Evolutionary conservation across 1,140 invertebrate genomes (phyloP).

Genomic region (Subanguina moxae): DNA sequence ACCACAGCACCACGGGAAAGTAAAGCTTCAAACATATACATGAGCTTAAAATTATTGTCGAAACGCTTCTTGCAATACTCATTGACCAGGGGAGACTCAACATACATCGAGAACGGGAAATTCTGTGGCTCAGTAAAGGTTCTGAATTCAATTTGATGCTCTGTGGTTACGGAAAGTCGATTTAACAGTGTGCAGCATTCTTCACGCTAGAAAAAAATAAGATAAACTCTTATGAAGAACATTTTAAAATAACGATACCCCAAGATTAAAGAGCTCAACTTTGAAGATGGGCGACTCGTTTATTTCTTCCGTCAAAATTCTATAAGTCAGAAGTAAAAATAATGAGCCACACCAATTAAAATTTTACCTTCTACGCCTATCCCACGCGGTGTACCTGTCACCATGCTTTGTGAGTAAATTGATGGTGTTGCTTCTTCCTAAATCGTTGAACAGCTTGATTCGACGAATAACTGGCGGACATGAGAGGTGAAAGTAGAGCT

Average conservation of each 20-base stretch:
- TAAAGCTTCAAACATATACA: slow-evolving; percentile 42
- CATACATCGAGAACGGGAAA: slow-evolving; percentile 6
- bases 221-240: not conserved
- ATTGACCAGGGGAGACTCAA: slow-evolving; percentile 24
- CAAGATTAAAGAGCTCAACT: slow-evolving; percentile 14
- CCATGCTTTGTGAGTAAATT: slow-evolving; percentile 27
- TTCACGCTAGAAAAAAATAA: slow-evolving; percentile 18
- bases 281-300: slow-evolving; percentile 26
- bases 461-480: slow-evolving; percentile 24
- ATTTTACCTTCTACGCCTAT: not conserved
- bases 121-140: slow-evolving; percentile 6
- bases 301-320: slow-evolving; percentile 7
- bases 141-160: slow-evolving; percentile 25
- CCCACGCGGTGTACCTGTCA: slow-evolving; percentile 23
- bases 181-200: slow-evolving; percentile 21
- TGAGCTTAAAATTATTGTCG: slow-evolving; percentile 32
- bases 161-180: slow-evolving; percentile 21
- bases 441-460: slow-evolving; percentile 20
- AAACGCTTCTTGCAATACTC: slow-evolving; percentile 17
- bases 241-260: not conserved
- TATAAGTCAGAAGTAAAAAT: too few species aligned
- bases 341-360: too few species aligned
- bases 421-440: slow-evolving; percentile 1
- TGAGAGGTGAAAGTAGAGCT: slow-evolving; percentile 29
- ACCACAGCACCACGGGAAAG: slow-evolving; percentile 41